A percentile compares a stretch with the other conserved stretches of the same genome.
Evolutionary conservation across 2,797 vertebrate genomes (phyloP).

Genomic region (Pelodytes ibericus): DNA sequence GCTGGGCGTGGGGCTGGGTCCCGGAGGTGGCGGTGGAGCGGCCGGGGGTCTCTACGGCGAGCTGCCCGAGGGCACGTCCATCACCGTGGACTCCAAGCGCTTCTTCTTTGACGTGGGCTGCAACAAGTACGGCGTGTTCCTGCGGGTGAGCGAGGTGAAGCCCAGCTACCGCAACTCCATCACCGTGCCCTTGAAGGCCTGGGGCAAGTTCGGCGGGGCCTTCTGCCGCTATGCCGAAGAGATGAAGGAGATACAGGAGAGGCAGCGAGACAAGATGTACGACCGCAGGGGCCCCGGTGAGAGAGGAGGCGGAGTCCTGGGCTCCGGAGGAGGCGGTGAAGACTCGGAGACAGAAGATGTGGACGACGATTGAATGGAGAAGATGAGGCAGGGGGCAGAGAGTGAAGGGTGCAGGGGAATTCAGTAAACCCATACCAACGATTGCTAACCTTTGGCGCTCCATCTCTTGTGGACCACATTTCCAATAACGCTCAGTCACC

Average conservation of each 20-base stretch:
- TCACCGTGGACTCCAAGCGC: slow-evolving; percentile 94
- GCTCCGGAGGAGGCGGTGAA: slow-evolving; percentile 80
- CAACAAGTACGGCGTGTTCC: slow-evolving; percentile 97
- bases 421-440: no score
- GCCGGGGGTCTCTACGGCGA: slow-evolving; percentile 84
- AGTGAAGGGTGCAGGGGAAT: no score
- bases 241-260: slow-evolving; percentile 96
- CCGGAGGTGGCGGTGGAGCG: slow-evolving; percentile 72
- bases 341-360: slow-evolving; percentile 88
- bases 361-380: slow-evolving; percentile 87
- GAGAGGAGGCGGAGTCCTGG: slow-evolving; percentile 64
- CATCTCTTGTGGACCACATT: no score
- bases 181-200: slow-evolving; percentile 94
- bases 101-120: slow-evolving; percentile 98
- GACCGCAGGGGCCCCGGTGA: slow-evolving; percentile 73
- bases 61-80: slow-evolving; percentile 93
- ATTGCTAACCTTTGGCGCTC: no score
- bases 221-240: slow-evolving; percentile 93
- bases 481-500: no score
- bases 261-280: slow-evolving; percentile 89
- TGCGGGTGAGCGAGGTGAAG: slow-evolving; percentile 96
- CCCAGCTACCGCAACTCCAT: slow-evolving; percentile 97
- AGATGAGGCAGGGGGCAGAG: slow-evolving; percentile 25
- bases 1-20: slow-evolving; percentile 73
- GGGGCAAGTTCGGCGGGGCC: slow-evolving; percentile 93